A percentile compares a stretch with the other conserved stretches of the same genome.
These are phyloP conservation scores for Chymomyza amoena DNA, from an alignment of 2,888 invertebrate genomes.

Conservation along the genomic window DNA sequence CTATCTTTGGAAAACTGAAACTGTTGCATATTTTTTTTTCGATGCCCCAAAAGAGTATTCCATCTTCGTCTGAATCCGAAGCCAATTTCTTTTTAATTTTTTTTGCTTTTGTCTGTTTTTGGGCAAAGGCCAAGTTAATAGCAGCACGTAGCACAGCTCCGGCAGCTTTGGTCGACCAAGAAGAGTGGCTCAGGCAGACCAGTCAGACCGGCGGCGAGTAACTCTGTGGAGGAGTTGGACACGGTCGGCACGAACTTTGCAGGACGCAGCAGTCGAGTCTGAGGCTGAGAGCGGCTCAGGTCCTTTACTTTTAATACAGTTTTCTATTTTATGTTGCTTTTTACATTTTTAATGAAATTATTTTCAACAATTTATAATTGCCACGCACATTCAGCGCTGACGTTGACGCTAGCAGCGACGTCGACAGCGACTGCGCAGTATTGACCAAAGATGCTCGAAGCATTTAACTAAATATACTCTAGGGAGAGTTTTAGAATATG, in stretches of 20 bases:
- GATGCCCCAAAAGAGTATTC: not conserved
- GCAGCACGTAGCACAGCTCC: not conserved
- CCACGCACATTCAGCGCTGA: slow-evolving; percentile 38
- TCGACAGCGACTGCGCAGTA: not conserved
- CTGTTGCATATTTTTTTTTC: no score
- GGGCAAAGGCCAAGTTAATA: not conserved
- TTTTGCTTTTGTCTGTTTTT: not conserved
- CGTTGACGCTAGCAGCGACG: not conserved
- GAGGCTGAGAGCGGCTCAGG: slow-evolving; percentile 4
- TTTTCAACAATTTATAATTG: slow-evolving; percentile 73
- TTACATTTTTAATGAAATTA: slow-evolving; percentile 73
- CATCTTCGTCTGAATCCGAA: not conserved
- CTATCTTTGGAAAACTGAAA: no score
- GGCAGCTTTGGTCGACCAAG: not conserved
- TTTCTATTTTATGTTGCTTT: slow-evolving; percentile 54
- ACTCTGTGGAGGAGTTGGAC: no score
- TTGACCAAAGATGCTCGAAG: not conserved
- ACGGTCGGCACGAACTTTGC: no score
- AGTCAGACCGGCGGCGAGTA: no score
- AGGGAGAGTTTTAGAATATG: not conserved
- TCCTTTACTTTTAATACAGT: slow-evolving; percentile 47
- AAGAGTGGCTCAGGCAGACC: not conserved
- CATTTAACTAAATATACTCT: not conserved
- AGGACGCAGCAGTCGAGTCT: not conserved
- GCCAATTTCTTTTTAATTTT: not conserved